These are phyloP conservation scores for Rosalia funebris DNA, from an alignment of 2,888 invertebrate genomes.

Conservation along the genomic window DNA sequence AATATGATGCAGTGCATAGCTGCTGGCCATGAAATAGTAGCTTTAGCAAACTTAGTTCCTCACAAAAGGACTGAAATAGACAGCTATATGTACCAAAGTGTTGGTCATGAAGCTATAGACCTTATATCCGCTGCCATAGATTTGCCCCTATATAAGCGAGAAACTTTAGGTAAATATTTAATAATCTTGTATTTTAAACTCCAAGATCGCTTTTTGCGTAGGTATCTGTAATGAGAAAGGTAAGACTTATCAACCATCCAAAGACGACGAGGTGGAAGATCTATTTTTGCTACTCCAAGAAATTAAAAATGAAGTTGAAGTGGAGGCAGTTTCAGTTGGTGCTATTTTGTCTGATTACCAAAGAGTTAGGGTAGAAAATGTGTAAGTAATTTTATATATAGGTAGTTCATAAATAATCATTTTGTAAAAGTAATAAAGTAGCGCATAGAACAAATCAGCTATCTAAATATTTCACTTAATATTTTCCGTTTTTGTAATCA, in stretches of 20 bases:
- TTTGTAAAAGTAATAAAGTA: too few relatives aligned
- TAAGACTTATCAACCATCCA: slow-evolving; percentile 81
- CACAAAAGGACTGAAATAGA: slow-evolving; percentile 76
- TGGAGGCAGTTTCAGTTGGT: slow-evolving; percentile 96
- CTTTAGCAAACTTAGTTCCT: slow-evolving; percentile 94
- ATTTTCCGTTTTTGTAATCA: too few relatives aligned
- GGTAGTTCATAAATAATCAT: too few relatives aligned
- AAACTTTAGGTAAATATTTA: slow-evolving; percentile 74
- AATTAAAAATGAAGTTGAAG: slow-evolving; percentile 72
- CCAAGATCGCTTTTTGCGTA: slow-evolving; percentile 8
- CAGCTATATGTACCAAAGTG: slow-evolving; percentile 97
- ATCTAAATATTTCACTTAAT: too few relatives aligned
- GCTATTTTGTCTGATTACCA: slow-evolving; percentile 99
- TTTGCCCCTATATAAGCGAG: slow-evolving; percentile 86
- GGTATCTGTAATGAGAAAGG: slow-evolving; percentile 82
- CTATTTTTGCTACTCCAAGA: slow-evolving; percentile 82
- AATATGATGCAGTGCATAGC: slow-evolving; percentile 98
- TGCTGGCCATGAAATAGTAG: slow-evolving; percentile 95
- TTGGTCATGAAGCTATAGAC: slow-evolving; percentile 94
- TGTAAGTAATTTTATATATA: slow-evolving; percentile 76
- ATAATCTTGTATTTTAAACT: too few relatives aligned
- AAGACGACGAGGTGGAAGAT: slow-evolving; percentile 97
- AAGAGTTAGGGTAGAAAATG: slow-evolving; percentile 96
- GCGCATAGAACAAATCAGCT: too few relatives aligned
- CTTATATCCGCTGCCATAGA: slow-evolving; percentile 94